Evolutionary conservation across 1,140 invertebrate species (phyloP).

Genomic region (Agraylea sexmaculata): DNA sequence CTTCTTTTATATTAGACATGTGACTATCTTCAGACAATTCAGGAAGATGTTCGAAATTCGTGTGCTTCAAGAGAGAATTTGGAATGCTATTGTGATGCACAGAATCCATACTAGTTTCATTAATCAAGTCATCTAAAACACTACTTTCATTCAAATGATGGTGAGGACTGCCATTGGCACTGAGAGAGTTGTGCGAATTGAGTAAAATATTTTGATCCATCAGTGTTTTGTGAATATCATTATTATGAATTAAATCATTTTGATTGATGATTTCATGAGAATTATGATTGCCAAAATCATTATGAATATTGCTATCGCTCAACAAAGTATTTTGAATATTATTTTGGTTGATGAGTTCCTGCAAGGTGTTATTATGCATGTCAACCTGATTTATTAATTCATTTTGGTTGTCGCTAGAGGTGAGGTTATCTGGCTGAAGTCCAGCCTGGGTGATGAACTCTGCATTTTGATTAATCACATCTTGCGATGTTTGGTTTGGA

Average conservation of each 20-base stretch:
- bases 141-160: constrained; percentile 18
- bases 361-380: constrained; percentile 12
- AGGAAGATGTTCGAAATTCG: constrained; percentile 10
- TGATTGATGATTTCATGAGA: constrained; percentile 14
- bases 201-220: constrained; percentile 17
- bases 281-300: constrained; percentile 16
- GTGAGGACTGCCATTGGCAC: constrained; percentile 4
- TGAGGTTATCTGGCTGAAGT: constrained; percentile 26
- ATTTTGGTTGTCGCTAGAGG: constrained; percentile 26
- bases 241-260: constrained; percentile 13
- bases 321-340: constrained; percentile 12
- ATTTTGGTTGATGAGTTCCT: constrained; percentile 18
- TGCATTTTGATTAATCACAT: constrained; percentile 23
- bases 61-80: constrained; percentile 22
- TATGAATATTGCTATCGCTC: constrained; percentile 10
- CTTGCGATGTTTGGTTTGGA: constrained; percentile 16
- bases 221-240: constrained; percentile 15
- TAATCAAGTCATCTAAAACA: constrained; percentile 27
- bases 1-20: constrained; percentile 8
- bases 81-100: constrained; percentile 20
- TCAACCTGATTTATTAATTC: constrained; percentile 18
- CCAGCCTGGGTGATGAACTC: constrained; percentile 22
- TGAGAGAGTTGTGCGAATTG: constrained; percentile 10
- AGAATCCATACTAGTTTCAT: constrained; percentile 33
- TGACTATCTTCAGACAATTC: constrained; percentile 15